A percentile compares a stretch with the other conserved stretches of the same genome.
Evolutionary conservation across 2,888 invertebrate genomes (phyloP).

Genomic region (Phortica okadai): DNA sequence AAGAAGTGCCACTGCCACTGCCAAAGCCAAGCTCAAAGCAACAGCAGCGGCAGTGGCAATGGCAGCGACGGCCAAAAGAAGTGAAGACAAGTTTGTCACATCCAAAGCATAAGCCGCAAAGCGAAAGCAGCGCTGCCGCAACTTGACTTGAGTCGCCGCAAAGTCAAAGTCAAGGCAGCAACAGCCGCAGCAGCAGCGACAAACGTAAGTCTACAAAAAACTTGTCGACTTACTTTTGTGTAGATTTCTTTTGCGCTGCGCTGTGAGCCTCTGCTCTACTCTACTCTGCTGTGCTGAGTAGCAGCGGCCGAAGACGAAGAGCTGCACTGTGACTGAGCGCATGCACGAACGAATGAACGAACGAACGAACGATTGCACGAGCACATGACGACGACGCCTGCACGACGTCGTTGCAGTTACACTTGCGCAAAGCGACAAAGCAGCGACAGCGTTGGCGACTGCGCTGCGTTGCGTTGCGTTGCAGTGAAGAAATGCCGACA

Average conservation of each 20-base stretch:
- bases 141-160: constrained; percentile 44
- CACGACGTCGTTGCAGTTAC: background rate
- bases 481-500: background rate
- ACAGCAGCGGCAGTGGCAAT: constrained; percentile 46
- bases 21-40: constrained; percentile 19
- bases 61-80: constrained; percentile 19
- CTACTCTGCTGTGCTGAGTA: constrained; percentile 13
- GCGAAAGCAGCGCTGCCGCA: constrained; percentile 23
- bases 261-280: constrained; percentile 25
- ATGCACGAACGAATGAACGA: background rate
- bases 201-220: background rate
- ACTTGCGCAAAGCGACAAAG: too few species aligned
- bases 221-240: background rate
- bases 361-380: too few species aligned
- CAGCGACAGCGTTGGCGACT: background rate
- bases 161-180: constrained; percentile 67
- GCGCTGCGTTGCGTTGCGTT: background rate
- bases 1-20: constrained; percentile 30
- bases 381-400: too few species aligned
- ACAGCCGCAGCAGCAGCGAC: constrained; percentile 26
- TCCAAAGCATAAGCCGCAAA: background rate
- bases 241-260: constrained; percentile 32
- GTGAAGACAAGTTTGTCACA: too few species aligned
- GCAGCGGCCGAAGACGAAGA: too few species aligned
- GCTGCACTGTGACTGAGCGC: background rate